Base-by-base conservation (phyloP, 2,888 invertebrate species). In the Sphaerophoria rueppellii region DNA sequence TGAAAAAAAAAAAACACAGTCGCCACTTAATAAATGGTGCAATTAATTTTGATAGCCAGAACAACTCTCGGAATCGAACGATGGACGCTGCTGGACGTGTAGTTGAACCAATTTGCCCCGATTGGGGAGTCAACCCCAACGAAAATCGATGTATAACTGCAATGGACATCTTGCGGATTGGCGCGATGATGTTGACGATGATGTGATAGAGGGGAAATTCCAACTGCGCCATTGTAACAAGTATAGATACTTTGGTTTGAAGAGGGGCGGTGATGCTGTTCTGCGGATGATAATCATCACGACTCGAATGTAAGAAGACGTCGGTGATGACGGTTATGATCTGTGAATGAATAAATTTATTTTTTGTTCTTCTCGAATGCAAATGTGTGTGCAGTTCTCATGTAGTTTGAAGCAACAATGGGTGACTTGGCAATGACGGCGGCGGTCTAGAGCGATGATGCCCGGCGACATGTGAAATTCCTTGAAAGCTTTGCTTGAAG, bases 341-440 rank as follows among this genome's bases (percentile, higher is more conserved):
- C 73, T 74, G 63, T 63, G 73, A 74, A 55, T 74, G 63, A 74
- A 63, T 63, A 24, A 74, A 74, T 63, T 52, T 32, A 24, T 37
- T 69, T 57, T 34, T 65, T 11, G 34, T 48, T 57, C 43, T 57
- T 57, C 35, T 35, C 48, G 14, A 50, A 80, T 75, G 75, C 63
- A 75, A 80, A 75, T 75, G 70, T 75, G 57, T 75, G 60, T 50
- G 40, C 40, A 60, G 52, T 65, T 43, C 58, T 70, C 11, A n/a
- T n/a, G 24, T 58, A 60, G 24, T 24, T 24, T 24, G 11, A 16
- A 58, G 60, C 50, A 73, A 79, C 82, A 83, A 83, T 67, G 65
- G 61, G 63, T 76, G 57, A 54, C 79, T 60, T 70, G 74, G 70
- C 72, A 83, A 78, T 83, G 83, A 71, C 72, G 70, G 71, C 73